Percentiles rank a stretch among this genome's conserved stretches.
Evolutionary conservation across 2,797 vertebrate species (phyloP).

Genomic region (Apodemus agrarius): DNA sequence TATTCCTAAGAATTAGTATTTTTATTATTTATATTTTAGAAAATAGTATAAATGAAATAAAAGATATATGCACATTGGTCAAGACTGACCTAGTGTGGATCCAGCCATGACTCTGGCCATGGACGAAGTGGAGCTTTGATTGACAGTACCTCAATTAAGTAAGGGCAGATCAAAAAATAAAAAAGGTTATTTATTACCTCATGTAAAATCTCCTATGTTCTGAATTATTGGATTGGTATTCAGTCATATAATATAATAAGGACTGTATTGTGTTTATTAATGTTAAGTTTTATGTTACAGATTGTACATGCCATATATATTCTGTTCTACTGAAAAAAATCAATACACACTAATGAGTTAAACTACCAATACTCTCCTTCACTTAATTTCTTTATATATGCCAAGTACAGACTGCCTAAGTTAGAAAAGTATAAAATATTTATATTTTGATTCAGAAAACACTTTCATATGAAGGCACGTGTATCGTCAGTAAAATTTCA

Average conservation of each 20-base stretch:
- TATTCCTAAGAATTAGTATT: constrained; percentile 9
- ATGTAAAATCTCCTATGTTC: constrained; percentile 12
- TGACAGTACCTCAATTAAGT: neutral
- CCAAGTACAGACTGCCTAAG: neutral
- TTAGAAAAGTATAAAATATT: neutral
- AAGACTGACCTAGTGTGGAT: neutral
- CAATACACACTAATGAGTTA: neutral
- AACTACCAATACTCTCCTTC: neutral
- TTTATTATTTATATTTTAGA: constrained; percentile 11
- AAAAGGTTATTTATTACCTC: neutral
- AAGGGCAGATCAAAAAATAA: neutral
- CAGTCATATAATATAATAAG: neutral
- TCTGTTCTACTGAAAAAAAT: neutral
- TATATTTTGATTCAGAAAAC: constrained; percentile 60
- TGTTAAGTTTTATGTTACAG: constrained; percentile 16
- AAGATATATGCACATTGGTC: neutral
- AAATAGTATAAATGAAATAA: constrained; percentile 17
- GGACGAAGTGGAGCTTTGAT: neutral
- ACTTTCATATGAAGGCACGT: neutral
- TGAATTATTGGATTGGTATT: constrained; percentile 17
- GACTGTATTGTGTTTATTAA: constrained; percentile 11
- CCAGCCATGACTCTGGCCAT: neutral
- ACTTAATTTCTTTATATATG: constrained; percentile 6
- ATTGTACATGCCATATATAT: neutral
- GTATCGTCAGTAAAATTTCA: constrained; percentile 29